Conservation (phyloP, 2,113 vertebrate species). For the Lophura nycthemera region DNA sequence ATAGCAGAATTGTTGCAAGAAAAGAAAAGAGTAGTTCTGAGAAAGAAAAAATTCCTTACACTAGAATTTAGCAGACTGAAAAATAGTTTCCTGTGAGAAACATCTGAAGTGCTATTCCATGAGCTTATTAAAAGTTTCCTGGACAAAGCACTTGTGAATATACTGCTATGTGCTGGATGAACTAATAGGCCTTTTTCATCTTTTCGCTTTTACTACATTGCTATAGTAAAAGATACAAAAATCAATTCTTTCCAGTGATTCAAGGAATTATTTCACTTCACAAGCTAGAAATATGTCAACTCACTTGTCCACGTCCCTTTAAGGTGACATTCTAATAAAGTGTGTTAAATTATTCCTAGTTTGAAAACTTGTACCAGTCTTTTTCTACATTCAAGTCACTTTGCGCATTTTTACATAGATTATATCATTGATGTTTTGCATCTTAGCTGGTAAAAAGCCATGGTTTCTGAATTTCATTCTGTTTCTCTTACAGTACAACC, state of each 20-base stretch:
- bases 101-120: not conserved
- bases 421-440: not conserved
- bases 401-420: not conserved
- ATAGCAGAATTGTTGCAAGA: not conserved
- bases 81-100: not conserved
- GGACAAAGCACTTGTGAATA: not conserved
- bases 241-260: slow-evolving; percentile 10
- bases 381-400: not conserved
- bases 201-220: not conserved
- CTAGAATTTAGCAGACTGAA: not conserved
- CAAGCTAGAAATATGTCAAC: not conserved
- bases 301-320: not conserved
- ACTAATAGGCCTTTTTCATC: not conserved
- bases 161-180: not conserved
- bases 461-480: not conserved
- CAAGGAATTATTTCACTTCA: not conserved
- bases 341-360: not conserved
- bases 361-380: not conserved
- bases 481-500: not conserved
- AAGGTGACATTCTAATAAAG: not conserved
- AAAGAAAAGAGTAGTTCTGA: not conserved
- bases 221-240: slow-evolving; percentile 32
- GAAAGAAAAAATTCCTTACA: not conserved
- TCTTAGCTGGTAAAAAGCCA: not conserved
- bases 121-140: not conserved